These are phyloP conservation scores for Stichopus chloronotus DNA, from an alignment of 35 echinoderm and acorn worm species.

Conservation along the genomic window DNA sequence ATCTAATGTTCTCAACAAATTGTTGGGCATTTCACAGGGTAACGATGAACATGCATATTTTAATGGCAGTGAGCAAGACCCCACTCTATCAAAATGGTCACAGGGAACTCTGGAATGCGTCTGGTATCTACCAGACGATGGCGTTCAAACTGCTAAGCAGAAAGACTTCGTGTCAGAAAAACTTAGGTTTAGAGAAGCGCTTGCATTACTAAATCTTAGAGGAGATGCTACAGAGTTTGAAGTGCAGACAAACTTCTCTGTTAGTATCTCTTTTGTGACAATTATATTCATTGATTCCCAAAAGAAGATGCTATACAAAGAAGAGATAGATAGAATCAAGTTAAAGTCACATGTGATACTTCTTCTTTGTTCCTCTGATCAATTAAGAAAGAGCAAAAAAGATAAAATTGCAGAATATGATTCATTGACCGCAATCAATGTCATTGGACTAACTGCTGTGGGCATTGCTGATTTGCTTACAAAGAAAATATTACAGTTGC, in stretches of 20 bases:
- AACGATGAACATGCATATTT: slow-evolving; percentile 42
- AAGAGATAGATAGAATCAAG: background rate
- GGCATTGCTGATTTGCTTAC: background rate
- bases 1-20: slow-evolving; percentile 50
- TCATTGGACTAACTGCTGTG: background rate
- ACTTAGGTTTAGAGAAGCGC: background rate
- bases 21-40: background rate
- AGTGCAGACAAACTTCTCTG: slow-evolving; percentile 1
- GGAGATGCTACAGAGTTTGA: background rate
- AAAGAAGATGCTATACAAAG: background rate
- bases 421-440: background rate
- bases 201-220: slow-evolving; percentile 13
- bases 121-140: slow-evolving; percentile 30
- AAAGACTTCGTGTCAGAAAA: background rate
- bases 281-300: background rate
- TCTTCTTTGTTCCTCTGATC: background rate
- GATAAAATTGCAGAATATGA: background rate
- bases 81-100: background rate
- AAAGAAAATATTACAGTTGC: background rate
- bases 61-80: background rate
- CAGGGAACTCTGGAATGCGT: slow-evolving; percentile 13
- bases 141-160: background rate
- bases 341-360: background rate
- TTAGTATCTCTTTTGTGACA: background rate
- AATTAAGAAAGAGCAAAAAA: background rate